phyloP scores from a whole-genome alignment of 2,888 invertebrate genomes.

The Penaeus monodon region DNA sequence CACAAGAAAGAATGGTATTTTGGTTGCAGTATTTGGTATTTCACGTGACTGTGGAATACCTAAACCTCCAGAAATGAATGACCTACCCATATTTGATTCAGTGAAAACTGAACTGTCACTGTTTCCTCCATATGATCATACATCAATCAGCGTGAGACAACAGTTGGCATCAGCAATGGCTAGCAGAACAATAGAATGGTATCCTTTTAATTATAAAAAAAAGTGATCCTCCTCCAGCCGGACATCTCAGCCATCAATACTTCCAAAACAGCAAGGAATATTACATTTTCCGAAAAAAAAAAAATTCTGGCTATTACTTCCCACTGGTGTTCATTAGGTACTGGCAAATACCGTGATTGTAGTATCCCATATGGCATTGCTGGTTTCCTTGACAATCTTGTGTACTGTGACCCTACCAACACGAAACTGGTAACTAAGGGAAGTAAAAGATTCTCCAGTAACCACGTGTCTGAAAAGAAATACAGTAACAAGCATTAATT shows the following conservation, averaged over 20 bases:
- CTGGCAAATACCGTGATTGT: slow-evolving; percentile 6
- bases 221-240: slow-evolving; percentile 12
- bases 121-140: slow-evolving; percentile 24
- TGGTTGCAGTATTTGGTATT: slow-evolving; percentile 7
- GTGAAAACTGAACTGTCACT: slow-evolving; percentile 43
- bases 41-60: slow-evolving; percentile 7
- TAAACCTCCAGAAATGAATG: neutral
- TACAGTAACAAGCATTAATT: neutral
- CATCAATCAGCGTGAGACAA: slow-evolving; percentile 30
- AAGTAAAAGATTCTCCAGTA: slow-evolving; percentile 18
- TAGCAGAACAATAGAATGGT: slow-evolving; percentile 37
- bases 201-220: slow-evolving; percentile 48
- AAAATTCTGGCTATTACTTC: slow-evolving; percentile 66
- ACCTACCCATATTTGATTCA: neutral
- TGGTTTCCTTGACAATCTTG: slow-evolving; percentile 22
- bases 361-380: slow-evolving; percentile 19
- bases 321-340: slow-evolving; percentile 32
- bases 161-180: slow-evolving; percentile 42
- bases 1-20: slow-evolving; percentile 66
- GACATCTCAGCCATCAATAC: slow-evolving; percentile 43
- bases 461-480: neutral
- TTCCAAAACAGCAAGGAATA: slow-evolving; percentile 25
- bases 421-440: slow-evolving; percentile 7
- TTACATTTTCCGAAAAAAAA: slow-evolving; percentile 65
- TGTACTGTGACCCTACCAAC: slow-evolving; percentile 9